Base-by-base conservation (phyloP, 2,797 vertebrate genomes). In the Neostethus bicornis region DNA sequence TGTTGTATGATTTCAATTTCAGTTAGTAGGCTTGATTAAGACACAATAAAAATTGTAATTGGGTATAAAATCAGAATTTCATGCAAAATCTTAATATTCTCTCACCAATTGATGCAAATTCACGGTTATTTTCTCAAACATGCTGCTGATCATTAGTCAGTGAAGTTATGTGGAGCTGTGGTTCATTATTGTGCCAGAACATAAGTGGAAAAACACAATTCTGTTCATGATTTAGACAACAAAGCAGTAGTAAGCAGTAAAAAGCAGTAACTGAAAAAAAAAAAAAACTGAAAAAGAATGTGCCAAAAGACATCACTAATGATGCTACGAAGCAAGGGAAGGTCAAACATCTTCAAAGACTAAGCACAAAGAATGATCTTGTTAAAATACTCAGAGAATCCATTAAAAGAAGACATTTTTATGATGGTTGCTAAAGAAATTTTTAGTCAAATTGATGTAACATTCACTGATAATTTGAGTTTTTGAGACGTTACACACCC, bases 41-140 rank as follows among this genome's bases (percentile, higher is more conserved):
- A 43, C 69, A 58, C 47, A 56, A 49, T 58, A 66, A 81, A 79
- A 79, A 67, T 29, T 21, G 48, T 66, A 74, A 77, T 88, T 83
- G 80, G 60, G 66, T 16, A 29, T 60, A 42, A 83, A 74, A 69
- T 66, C 35, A 65, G 38, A 28, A 53, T 45, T 55, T 39, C 16
- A 31, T 39, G 42, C 26, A 34, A 57, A 79, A 64, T 42, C 57
- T 25, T 63, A 61, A 60, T 61, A 46, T 20, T 20, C 54, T 56
- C n/a, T 67, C 54, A 43, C n/a, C 23, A 32, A 35, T 67, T 51
- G 38, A 51, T 34, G 31, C 51, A 55, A 51, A 67, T 21, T 10
- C 46, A 0, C 13, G 10, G 41, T 63, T 57, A 28, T 43, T 66
- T 19, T 10, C 25, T 35, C 39, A 61, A 21, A 26, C 46, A 4